These are phyloP conservation scores for Mimumesa dahlbomi DNA, from an alignment of 2,888 invertebrate species.

Conservation along the genomic window DNA sequence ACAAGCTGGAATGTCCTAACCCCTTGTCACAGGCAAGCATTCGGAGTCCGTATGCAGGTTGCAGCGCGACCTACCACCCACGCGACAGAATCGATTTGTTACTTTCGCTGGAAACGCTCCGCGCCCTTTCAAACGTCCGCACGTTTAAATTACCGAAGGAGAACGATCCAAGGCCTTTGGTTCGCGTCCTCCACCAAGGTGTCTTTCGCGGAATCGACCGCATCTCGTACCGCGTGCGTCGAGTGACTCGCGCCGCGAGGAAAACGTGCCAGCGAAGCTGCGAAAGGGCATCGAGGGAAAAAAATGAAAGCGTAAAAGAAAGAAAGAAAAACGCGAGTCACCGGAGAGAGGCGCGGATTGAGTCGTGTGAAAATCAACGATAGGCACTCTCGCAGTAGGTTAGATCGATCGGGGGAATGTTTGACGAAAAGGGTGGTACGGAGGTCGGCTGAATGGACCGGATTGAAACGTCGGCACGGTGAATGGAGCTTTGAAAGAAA, in stretches of 20 bases:
- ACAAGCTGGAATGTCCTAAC: conserved; percentile 61
- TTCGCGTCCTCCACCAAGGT: too few relatives aligned
- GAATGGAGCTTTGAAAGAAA: conserved; percentile 73
- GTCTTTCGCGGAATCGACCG: too few relatives aligned
- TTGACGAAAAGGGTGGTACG: conserved; percentile 61
- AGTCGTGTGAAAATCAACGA: conserved; percentile 66
- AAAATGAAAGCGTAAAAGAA: background rate
- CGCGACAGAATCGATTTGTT: conserved; percentile 26
- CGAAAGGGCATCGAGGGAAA: background rate
- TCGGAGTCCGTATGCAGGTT: background rate
- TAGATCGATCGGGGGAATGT: conserved; percentile 75
- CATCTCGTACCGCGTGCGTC: too few relatives aligned
- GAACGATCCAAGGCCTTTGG: too few relatives aligned
- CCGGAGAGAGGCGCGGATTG: conserved; percentile 46
- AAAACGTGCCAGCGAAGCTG: background rate
- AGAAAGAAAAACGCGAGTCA: conserved; percentile 62
- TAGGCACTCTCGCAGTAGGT: conserved; percentile 56
- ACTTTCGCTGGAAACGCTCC: background rate
- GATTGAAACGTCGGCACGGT: conserved; percentile 75
- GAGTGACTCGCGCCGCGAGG: too few relatives aligned
- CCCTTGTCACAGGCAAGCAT: conserved; percentile 47
- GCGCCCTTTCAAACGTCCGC: too few relatives aligned
- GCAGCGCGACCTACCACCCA: too few relatives aligned
- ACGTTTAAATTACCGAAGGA: too few relatives aligned
- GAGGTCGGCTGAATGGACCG: conserved; percentile 73